Evolutionary conservation across 1,140 invertebrate genomes (phyloP).

Genomic region (Drosophila trapezifrons): DNA sequence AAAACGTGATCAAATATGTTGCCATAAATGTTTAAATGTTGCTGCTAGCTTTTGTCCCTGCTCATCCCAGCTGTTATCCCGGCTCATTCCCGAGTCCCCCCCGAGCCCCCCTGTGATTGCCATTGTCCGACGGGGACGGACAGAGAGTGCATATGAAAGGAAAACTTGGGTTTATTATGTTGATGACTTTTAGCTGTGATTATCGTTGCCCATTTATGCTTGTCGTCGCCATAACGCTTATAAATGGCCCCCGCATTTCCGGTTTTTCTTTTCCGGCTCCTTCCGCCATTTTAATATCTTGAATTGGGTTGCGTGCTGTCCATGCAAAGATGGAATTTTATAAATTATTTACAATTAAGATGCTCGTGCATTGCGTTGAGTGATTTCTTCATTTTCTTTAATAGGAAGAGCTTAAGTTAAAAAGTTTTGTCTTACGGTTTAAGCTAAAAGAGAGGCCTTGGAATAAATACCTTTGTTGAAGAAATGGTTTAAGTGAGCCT

Average conservation of each 20-base stretch:
- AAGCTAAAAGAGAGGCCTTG: too few relatives aligned
- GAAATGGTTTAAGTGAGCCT: too few relatives aligned
- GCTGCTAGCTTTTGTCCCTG: slow-evolving; percentile 61
- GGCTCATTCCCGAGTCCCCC: not conserved
- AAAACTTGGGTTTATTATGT: slow-evolving; percentile 80
- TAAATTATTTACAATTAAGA: slow-evolving; percentile 35
- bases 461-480: too few relatives aligned
- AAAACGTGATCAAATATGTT: slow-evolving; percentile 83
- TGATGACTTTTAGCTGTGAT: slow-evolving; percentile 80
- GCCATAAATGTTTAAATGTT: slow-evolving; percentile 83
- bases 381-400: not conserved
- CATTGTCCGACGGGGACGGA: slow-evolving; percentile 46
- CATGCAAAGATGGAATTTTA: slow-evolving; percentile 14
- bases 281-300: slow-evolving; percentile 17
- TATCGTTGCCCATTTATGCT: slow-evolving; percentile 69
- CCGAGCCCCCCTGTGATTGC: slow-evolving; percentile 15
- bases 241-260: slow-evolving; percentile 36
- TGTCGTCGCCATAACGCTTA: slow-evolving; percentile 65
- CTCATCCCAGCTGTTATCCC: slow-evolving; percentile 9
- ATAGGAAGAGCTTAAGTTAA: not conserved
- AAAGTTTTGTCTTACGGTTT: not conserved
- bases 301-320: slow-evolving; percentile 28
- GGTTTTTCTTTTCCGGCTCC: slow-evolving; percentile 8
- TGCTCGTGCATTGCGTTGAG: not conserved
- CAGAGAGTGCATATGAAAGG: slow-evolving; percentile 57